Base-by-base conservation (phyloP, 1,140 invertebrate genomes). In the Oedothorax gibbosus region DNA sequence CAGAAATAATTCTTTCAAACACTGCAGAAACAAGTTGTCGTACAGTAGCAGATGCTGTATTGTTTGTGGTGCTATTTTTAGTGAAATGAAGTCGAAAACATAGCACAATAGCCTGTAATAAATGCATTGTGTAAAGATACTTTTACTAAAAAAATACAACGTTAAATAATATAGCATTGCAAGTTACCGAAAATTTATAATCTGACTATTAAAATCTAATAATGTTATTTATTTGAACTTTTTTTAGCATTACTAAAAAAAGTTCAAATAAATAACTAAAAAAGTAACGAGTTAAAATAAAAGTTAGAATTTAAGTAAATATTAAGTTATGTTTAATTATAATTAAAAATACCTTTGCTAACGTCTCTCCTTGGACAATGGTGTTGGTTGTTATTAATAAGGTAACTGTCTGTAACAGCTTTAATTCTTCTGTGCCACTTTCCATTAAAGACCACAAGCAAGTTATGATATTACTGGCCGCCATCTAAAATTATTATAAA, bases 11-110 rank as follows among this genome's bases (percentile, higher is more conserved):
- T 81, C 98, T 91, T 90, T 99, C 98, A 92, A 99, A 99, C 0
- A 99, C 97, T 65, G 97, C 91, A 64, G 96, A 96, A n/a, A 99
- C 97, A 65, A 99, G 91, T 89, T 99, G 98, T 66, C 98, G 91
- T 7, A 99, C 96, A 49, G 98, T 99, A 12, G 98, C 98, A 50
- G 97, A 97, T 5, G 98, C 98, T 65, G 98, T 98, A 89, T 99
- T 99, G 51, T 97, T 96, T 64, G 97, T 98, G 79, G 95, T 97
- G 35, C 94, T 93, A 92, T 99, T 95, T 92, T 98, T 96, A 9
- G 96, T 94, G 88, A 97, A 97, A 90, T 99, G 97, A 86, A 99
- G 93, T 10, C 97, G 94, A 90, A 99, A 98, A 91, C 98, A 99
- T 80, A 99, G 91, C 20, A 99, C 98, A 88, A 99, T 92, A 85